Base-by-base conservation (phyloP, 2,113 vertebrate species). In the Cranoglanis bouderius region DNA sequence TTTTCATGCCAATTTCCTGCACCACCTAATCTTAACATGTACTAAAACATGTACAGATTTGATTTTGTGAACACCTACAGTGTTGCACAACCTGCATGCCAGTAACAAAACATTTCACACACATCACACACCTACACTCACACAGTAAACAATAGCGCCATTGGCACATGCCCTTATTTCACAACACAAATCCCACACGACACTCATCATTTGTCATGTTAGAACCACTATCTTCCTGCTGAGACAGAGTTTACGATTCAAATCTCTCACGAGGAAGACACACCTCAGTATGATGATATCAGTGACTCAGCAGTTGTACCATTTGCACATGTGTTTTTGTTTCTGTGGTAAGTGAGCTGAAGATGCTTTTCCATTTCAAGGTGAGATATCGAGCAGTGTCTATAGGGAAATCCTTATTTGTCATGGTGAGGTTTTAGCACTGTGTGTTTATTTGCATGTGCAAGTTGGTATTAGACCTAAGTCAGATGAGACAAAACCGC, bases 141-240 rank as follows among this genome's bases (percentile, higher is more conserved):
- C 83, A 72, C 65, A 55, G 67, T 57, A 86, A 86, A 74, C 67
- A 67, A 85, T 70, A 70, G n/a, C 19, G 38, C 24, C 29, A 43
- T 10, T 77, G 32, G 67, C 21, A 6, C 84, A 74, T 75, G n/a
- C 21, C 49, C 67, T 75, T 43, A 57, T 74, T 85, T 72, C 84
- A 24, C 53, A 86, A 86, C 53, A 77, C 51, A 75, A 75, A 67
- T 57, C 85, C 72, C 35, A 86, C 72, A 75, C 85, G 59, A 59
- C 35, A 61, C 53, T 59, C 63, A 85, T 72, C 84, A 35, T n/a
- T 61, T 43, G 53, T 77, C 85, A 59, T 43, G 70, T 29, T 86
- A 18, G 40, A 32, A 35, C 32, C 46, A 40, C 84, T 26, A 3
- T 40, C 29, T 40, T 72, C 65, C 67, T 57, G 51, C 51, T 57